phyloP scores from a whole-genome alignment of 2,888 invertebrate species.

The Malthinus flaveolus region DNA sequence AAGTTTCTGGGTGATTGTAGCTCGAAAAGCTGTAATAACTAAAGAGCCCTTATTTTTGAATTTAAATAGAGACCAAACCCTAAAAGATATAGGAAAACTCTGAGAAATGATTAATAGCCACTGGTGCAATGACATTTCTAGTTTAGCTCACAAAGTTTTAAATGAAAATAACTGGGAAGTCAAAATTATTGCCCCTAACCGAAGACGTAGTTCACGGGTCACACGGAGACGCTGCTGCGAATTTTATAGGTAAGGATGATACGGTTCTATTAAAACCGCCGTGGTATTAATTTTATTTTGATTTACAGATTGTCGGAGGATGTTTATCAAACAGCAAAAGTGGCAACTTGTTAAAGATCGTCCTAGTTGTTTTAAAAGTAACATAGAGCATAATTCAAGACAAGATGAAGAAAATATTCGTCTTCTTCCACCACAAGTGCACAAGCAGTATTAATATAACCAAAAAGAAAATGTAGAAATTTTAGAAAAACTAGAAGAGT shows the following conservation, averaged over 20 bases:
- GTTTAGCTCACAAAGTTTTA: slow-evolving; percentile 22
- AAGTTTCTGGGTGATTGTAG: slow-evolving; percentile 20
- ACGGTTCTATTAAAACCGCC: background rate
- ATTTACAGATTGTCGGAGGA: no score
- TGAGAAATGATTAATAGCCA: slow-evolving; percentile 15
- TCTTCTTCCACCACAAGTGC: no score
- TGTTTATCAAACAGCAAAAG: no score
- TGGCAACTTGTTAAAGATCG: no score
- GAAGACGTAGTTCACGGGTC: slow-evolving; percentile 10
- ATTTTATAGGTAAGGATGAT: background rate
- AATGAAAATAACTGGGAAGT: slow-evolving; percentile 15
- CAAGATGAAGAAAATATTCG: no score
- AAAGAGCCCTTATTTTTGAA: slow-evolving; percentile 11
- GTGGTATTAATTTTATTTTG: background rate
- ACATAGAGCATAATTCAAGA: no score
- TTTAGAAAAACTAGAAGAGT: no score
- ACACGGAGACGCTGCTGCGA: background rate
- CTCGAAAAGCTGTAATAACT: slow-evolving; percentile 12
- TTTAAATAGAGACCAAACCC: background rate
- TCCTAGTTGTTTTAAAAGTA: no score
- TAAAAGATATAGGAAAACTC: slow-evolving; percentile 10
- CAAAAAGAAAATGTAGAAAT: no score
- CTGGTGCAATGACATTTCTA: slow-evolving; percentile 24
- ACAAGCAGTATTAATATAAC: no score
- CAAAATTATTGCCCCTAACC: slow-evolving; percentile 21